Base-by-base conservation (phyloP, 2,113 vertebrate genomes). In the Leiothrix lutea region DNA sequence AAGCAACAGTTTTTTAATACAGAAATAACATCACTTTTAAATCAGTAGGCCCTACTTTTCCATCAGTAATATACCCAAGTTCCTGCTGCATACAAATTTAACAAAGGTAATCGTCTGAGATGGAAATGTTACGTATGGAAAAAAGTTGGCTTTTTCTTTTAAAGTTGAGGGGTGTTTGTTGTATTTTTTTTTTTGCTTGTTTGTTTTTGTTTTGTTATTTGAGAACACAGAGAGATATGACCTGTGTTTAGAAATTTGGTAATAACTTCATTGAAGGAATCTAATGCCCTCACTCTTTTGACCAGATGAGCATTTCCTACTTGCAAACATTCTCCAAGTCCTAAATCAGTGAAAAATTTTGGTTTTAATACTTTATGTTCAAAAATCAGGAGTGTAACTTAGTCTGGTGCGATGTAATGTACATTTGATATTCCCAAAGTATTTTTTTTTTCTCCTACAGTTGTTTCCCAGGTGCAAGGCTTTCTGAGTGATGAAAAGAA, bases 131-230 rank as follows among this genome's bases (percentile, higher is more conserved):
- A 69, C 17, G 16, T 7, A 48, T 5, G 5, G 28, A 57, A 78
- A 64, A 16, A 92, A 2, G 1, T 5, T 33, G 31, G 5, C 0
- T 11, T 44, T 60, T 25, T 12, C 9, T n/a, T 42, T 56, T 18
- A 8, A 44, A 50, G 7, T 10, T 65, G 16, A 40, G 20, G 7
- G 2, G 1, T 31, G 4, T 5, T 24, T 14, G 6, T 2, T 13
- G 28, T 29, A 36, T 28, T 26, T 60, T 38, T 60, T 38, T 60
- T 11, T 60, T 26, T 18, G 36, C 36, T 38, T 38, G 10, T 38
- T 38, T 38, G 6, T 21, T 29, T 21, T 38, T 21, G 29, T 54
- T 36, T 58, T 60, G 13, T 25, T 50, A 6, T 40, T 60, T 53
- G 28, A 83, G n/a, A 83, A 10, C 6, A 51, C 2, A 0, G 17